A percentile compares a stretch with the other conserved stretches of the same genome.
Evolutionary conservation across 2,113 vertebrate species (phyloP).

Genomic region (Muntiacus reevesi): DNA sequence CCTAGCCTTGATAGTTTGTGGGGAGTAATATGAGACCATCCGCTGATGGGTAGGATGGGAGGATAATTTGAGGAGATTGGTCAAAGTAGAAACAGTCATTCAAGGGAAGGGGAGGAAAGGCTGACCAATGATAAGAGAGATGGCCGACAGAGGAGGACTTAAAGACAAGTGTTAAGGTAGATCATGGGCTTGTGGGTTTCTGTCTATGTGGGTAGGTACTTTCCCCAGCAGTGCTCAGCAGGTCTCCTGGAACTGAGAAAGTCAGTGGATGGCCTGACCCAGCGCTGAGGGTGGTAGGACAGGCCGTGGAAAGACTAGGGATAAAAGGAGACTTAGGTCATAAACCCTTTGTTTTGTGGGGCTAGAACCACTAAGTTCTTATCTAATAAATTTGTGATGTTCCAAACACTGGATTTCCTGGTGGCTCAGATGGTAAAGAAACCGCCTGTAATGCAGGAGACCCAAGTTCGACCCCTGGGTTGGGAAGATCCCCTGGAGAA

Average conservation of each 20-base stretch:
- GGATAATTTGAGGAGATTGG: neutral
- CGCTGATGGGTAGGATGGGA: neutral
- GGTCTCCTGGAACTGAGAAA: neutral
- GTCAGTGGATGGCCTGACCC: neutral
- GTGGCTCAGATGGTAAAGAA: neutral
- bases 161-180: neutral
- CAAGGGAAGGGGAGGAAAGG: neutral
- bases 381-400: neutral
- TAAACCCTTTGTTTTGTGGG: neutral
- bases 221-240: neutral
- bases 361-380: neutral
- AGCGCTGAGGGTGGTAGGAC: rapidly evolving
- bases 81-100: neutral
- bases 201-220: neutral
- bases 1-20: neutral
- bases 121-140: neutral
- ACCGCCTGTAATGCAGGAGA: rapidly evolving
- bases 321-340: neutral
- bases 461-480: neutral
- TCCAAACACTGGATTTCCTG: neutral
- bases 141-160: neutral
- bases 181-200: no score
- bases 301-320: neutral
- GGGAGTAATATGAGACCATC: neutral
- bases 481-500: neutral